Conservation (phyloP, 2,888 invertebrate species). For the Microctonus hyperodae region DNA sequence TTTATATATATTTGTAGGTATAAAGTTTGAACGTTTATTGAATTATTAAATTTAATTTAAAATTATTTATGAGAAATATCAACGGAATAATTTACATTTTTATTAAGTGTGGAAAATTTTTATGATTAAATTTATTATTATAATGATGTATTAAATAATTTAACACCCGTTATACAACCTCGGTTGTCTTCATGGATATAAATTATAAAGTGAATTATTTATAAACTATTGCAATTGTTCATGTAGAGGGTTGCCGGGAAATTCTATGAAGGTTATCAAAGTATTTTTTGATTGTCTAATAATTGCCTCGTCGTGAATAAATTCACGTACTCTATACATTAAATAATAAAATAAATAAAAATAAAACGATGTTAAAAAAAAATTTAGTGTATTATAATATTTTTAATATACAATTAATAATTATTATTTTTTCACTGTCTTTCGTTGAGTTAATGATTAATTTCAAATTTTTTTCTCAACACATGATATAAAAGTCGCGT, state of each 20-base stretch:
- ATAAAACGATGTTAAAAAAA: no score
- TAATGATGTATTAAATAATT: not conserved
- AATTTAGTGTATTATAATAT: no score
- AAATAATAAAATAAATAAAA: not conserved
- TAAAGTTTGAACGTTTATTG: no score
- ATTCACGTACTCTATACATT: not conserved
- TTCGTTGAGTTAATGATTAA: not conserved
- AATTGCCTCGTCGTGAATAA: conserved; percentile 30
- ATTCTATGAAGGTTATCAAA: conserved; percentile 50
- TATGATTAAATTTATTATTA: conserved; percentile 1
- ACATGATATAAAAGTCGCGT: not conserved
- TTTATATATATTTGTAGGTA: no score
- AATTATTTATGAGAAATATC: no score
- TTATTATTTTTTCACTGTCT: conserved; percentile 10
- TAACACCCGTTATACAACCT: conserved; percentile 39
- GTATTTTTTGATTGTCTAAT: conserved; percentile 41
- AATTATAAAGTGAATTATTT: conserved; percentile 45
- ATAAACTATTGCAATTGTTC: conserved; percentile 43
- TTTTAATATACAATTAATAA: no score
- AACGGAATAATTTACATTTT: no score
- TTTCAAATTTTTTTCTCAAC: not conserved
- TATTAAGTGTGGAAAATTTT: conserved; percentile 27
- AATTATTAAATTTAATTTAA: no score
- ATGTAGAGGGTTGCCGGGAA: conserved; percentile 43
- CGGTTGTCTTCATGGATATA: conserved; percentile 38